phyloP scores from a whole-genome alignment of 1,140 invertebrate genomes.

The Drosophila erecta region DNA sequence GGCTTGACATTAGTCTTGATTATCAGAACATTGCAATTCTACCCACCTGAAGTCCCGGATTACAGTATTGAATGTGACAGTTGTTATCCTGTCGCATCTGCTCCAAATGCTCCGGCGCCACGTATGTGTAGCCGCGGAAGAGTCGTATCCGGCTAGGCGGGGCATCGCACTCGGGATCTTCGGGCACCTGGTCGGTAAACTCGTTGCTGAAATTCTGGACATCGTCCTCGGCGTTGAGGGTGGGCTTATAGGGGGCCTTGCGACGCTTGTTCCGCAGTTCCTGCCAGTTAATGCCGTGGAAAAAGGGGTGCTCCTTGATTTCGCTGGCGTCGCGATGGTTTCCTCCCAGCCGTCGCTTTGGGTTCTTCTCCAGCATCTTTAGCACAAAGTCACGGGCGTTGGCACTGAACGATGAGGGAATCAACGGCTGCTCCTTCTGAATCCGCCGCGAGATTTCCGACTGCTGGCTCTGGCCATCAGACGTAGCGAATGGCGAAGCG shows the following conservation, averaged over 20 bases:
- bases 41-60: constrained; percentile 57
- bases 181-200: constrained; percentile 95
- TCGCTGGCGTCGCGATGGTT: constrained; percentile 92
- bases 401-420: constrained; percentile 89
- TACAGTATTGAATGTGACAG: constrained; percentile 71
- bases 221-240: constrained; percentile 93
- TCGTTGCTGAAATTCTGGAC: constrained; percentile 98
- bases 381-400: constrained; percentile 88
- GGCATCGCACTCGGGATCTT: constrained; percentile 95
- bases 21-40: neutral
- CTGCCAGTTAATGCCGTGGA: constrained; percentile 92
- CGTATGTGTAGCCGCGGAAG: constrained; percentile 97
- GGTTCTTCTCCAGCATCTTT: constrained; percentile 95
- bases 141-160: constrained; percentile 94
- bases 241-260: constrained; percentile 92
- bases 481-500: constrained; percentile 98
- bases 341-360: constrained; percentile 92
- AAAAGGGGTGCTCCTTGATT: constrained; percentile 94
- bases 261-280: constrained; percentile 90
- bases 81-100: constrained; percentile 56
- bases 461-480: constrained; percentile 96
- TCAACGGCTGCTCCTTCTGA: constrained; percentile 93
- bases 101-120: constrained; percentile 91
- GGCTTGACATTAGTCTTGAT: neutral
- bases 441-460: constrained; percentile 97